Percentiles rank a stretch among this genome's conserved stretches.
phyloP scores from a whole-genome alignment of 2,113 vertebrate genomes.

The Tringa solitaria region DNA sequence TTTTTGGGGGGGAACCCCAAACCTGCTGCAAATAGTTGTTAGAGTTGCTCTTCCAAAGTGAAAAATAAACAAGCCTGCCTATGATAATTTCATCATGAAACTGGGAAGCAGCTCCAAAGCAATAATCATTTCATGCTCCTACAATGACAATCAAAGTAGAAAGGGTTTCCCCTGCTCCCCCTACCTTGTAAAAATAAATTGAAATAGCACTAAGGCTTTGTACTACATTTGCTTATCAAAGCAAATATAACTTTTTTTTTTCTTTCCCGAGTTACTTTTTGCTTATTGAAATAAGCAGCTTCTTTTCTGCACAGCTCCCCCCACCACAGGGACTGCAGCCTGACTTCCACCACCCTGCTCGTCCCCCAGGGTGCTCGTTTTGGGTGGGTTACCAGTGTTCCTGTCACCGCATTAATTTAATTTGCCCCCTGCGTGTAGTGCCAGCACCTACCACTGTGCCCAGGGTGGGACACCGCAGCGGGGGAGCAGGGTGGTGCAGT shows the following conservation, averaged over 20 bases:
- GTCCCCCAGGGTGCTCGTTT: neutral
- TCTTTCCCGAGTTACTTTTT: neutral
- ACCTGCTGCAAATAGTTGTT: neutral
- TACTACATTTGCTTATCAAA: neutral
- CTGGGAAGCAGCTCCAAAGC: neutral
- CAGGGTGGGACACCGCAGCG: neutral
- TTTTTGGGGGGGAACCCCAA: neutral
- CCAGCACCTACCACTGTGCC: neutral
- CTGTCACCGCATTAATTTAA: neutral
- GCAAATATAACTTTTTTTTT: neutral
- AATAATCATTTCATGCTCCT: neutral
- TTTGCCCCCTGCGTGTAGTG: neutral
- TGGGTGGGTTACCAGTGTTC: neutral
- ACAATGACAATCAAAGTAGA: neutral
- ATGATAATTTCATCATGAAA: neutral
- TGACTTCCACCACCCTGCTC: neutral
- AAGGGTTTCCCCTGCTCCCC: neutral
- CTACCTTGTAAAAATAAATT: neutral
- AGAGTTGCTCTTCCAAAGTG: neutral
- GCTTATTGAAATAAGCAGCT: neutral
- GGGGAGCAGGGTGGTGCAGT: rapidly evolving
- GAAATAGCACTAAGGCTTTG: neutral
- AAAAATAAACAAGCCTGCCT: neutral
- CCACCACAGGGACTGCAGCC: neutral
- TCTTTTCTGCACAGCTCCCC: neutral